These are phyloP conservation scores for Neomicropteryx cornuta DNA, from an alignment of 1,140 invertebrate species.

Conservation along the genomic window DNA sequence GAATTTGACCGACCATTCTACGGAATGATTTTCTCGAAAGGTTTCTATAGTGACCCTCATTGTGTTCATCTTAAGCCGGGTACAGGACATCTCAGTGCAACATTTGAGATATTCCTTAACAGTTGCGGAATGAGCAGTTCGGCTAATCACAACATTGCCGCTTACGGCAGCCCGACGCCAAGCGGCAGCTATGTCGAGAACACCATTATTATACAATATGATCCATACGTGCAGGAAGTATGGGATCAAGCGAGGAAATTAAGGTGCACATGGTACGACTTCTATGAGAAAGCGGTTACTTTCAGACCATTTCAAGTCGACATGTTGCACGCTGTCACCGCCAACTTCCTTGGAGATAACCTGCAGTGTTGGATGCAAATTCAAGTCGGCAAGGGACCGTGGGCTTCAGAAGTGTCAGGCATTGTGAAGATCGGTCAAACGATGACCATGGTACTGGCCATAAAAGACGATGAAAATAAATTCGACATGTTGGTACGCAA, in stretches of 20 bases:
- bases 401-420: constrained; percentile 88
- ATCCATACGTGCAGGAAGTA: constrained; percentile 88
- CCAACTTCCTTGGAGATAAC: constrained; percentile 91
- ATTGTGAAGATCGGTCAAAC: constrained; percentile 93
- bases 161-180: constrained; percentile 70
- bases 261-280: constrained; percentile 89
- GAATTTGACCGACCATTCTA: constrained; percentile 92
- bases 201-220: constrained; percentile 91
- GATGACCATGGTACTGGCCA: constrained; percentile 92
- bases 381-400: constrained; percentile 87
- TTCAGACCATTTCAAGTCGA: constrained; percentile 91
- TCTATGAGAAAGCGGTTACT: constrained; percentile 89
- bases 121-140: constrained; percentile 85
- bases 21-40: constrained; percentile 92
- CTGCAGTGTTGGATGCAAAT: constrained; percentile 96
- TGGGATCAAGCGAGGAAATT: constrained; percentile 75
- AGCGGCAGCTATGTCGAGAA: constrained; percentile 90
- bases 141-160: constrained; percentile 70
- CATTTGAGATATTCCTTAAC: constrained; percentile 85
- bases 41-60: constrained; percentile 80
- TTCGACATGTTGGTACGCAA: constrained; percentile 92
- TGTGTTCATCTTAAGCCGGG: constrained; percentile 86
- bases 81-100: constrained; percentile 78
- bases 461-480: constrained; percentile 92
- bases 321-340: constrained; percentile 86